Base-by-base conservation (phyloP, 2,797 vertebrate genomes). In the Ptychadena robeensis region DNA sequence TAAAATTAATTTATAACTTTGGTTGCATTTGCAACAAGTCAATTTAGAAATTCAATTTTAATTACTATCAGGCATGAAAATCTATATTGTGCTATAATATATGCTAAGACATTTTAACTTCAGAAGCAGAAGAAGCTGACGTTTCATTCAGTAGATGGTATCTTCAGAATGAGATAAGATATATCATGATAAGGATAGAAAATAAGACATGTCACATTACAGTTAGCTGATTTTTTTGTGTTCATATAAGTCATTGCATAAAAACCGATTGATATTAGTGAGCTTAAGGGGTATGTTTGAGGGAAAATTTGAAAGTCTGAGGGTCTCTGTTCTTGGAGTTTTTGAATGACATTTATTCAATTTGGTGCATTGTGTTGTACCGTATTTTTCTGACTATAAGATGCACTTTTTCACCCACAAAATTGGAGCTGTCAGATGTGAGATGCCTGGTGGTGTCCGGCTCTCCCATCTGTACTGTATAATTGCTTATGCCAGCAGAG, bases 21-120 rank as follows among this genome's bases (percentile, higher is more conserved):
- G 53, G 31, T 35, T 59, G 32, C 31, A n/a, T 48, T 22, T 72
- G 18, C 7, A 48, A 57, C 48, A 73, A 31, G 57, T 14, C 31
- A 61, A 11, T 31, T 48, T 32, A 35, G 5, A 59, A 73, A 73
- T 61, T 73, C 72, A 61, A 73, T 73, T 25, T 73, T 73, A 73
- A 73, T 65, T 48, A 77, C 34, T 44, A 65, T 65, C 40, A 30
- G 28, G 28, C 22, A 44, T 12, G 22, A 44, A 77, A 67, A 77
- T 77, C 74, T 48, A 77, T 66, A 66, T 28, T 65, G 61, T 15
- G 44, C 48, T 65, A 44, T 27, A 65, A 59, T 40, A 34, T 37
- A 76, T 76, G 57, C 73, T 76, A 59, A 73, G 28, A 4, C 59
- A 28, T 40, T n/a, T 48, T 53, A 32, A 73, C 32, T 73, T 57